Evolutionary conservation across 2,797 vertebrate species (phyloP).

Genomic region (Xiphorhynchus erythropygius): DNA sequence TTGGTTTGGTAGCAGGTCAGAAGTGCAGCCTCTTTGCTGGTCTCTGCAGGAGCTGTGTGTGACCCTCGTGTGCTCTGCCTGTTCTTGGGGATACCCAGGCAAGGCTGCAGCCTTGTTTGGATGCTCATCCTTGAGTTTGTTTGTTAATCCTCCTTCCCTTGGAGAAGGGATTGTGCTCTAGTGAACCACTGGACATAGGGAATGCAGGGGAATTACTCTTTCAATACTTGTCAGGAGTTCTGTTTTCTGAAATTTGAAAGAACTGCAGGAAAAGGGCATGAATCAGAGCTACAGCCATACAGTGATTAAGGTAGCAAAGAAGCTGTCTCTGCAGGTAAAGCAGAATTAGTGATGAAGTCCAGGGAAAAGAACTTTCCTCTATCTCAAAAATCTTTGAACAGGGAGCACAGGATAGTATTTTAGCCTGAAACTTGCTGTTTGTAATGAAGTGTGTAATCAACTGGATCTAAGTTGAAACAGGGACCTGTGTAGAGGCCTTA

Average conservation of each 20-base stretch:
- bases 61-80: not conserved
- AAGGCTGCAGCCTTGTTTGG: not conserved
- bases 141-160: not conserved
- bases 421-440: not conserved
- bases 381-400: not conserved
- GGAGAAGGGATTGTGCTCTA: not conserved
- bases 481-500: not conserved
- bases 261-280: not conserved
- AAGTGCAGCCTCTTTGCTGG: not conserved
- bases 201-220: not conserved
- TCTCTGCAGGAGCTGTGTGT: not conserved
- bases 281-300: not conserved
- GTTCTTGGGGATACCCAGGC: not conserved
- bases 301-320: not conserved
- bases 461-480: not conserved
- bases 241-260: not conserved
- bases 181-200: not conserved
- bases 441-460: not conserved
- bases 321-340: not conserved
- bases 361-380: not conserved
- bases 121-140: not conserved
- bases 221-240: not conserved
- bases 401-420: not conserved
- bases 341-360: not conserved
- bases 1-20: not conserved